phyloP scores from a whole-genome alignment of 2,113 vertebrate genomes.

The Bucco capensis region DNA sequence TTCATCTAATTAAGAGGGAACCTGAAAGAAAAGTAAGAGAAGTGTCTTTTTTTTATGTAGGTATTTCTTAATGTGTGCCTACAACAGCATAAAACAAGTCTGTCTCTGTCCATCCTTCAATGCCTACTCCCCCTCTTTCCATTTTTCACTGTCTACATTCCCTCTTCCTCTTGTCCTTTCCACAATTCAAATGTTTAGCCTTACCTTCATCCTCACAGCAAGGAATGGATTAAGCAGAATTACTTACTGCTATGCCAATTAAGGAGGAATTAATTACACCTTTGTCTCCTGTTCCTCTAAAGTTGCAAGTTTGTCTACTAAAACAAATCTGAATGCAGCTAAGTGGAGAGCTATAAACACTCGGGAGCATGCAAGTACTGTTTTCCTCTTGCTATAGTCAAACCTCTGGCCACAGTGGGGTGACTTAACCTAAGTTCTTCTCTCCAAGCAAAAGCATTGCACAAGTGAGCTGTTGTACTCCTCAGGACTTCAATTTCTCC shows the following conservation, averaged over 20 bases:
- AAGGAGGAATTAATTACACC: slow-evolving; percentile 48
- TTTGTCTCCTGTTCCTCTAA: slow-evolving; percentile 5
- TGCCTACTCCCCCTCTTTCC: neutral
- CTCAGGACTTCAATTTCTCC: neutral
- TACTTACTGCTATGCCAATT: slow-evolving; percentile 46
- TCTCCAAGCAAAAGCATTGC: neutral
- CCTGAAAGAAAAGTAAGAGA: neutral
- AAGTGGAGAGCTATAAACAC: neutral
- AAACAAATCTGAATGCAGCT: neutral
- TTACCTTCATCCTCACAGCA: slow-evolving; percentile 45
- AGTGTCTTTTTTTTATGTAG: neutral
- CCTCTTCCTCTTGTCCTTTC: neutral
- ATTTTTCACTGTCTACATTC: neutral
- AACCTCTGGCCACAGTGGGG: neutral
- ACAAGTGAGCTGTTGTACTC: neutral
- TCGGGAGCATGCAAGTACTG: neutral
- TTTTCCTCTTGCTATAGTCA: neutral
- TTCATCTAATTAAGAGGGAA: slow-evolving; percentile 3
- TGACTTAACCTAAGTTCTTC: neutral
- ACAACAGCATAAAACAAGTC: neutral
- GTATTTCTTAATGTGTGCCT: neutral
- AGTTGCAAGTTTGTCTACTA: neutral
- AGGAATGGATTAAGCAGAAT: slow-evolving; percentile 56
- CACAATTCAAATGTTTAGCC: slow-evolving; percentile 23
- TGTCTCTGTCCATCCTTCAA: neutral